phyloP scores from a whole-genome alignment of 2,797 vertebrate species.

The Clamator glandarius region DNA sequence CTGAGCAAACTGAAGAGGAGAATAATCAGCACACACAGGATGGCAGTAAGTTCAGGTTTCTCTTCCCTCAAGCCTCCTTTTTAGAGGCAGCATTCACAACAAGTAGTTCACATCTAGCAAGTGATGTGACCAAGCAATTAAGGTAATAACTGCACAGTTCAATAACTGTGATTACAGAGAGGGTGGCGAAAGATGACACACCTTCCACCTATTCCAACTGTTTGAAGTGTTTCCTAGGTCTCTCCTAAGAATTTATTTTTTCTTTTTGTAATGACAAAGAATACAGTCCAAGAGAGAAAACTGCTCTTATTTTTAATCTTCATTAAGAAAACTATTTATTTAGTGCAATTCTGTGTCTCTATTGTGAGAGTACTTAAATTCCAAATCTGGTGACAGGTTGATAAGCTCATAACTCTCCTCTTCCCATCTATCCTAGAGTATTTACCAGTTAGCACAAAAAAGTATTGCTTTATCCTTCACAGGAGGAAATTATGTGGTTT shows the following conservation, averaged over 20 bases:
- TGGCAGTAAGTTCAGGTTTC: neutral
- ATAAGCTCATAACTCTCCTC: neutral
- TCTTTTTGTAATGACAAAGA: neutral
- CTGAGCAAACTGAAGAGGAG: neutral
- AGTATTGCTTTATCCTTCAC: neutral
- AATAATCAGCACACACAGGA: neutral
- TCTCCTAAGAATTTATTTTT: neutral
- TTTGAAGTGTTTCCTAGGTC: neutral
- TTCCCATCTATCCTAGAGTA: neutral
- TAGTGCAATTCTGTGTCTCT: neutral
- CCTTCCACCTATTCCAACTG: neutral
- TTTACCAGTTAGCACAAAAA: neutral
- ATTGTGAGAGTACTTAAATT: neutral
- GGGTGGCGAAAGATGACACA: neutral
- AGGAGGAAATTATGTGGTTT: neutral
- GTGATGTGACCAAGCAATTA: neutral
- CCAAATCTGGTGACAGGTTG: conserved; percentile 19
- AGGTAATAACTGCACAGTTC: neutral
- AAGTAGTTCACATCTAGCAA: neutral
- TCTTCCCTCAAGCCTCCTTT: neutral
- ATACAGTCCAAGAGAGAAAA: neutral
- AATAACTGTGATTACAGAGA: neutral
- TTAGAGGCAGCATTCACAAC: no score
- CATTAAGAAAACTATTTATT: neutral
- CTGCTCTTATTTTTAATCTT: neutral